Conservation (phyloP, 2,797 vertebrate species). For the Gila robusta region DNA sequence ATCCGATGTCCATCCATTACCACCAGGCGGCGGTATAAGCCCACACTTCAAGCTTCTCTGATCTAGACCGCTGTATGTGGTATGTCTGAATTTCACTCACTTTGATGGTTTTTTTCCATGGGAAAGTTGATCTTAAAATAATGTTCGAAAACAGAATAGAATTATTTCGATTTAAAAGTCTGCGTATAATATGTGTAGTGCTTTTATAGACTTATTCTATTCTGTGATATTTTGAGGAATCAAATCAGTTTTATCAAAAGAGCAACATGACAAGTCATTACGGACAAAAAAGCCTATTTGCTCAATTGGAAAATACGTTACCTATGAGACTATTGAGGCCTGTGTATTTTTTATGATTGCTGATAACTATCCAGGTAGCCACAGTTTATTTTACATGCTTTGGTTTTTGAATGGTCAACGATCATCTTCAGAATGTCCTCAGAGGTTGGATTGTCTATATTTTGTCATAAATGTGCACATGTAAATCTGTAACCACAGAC, state of each 20-base stretch:
- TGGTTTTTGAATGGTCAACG: not conserved
- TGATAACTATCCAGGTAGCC: not conserved
- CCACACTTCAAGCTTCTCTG: not conserved
- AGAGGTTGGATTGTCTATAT: not conserved
- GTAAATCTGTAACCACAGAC: not conserved
- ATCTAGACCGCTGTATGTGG: not conserved
- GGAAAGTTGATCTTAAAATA: not conserved
- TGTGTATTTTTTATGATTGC: not conserved
- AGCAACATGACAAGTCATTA: not conserved
- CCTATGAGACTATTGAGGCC: not conserved
- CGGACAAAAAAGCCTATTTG: not conserved
- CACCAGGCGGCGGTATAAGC: slow-evolving; percentile 12
- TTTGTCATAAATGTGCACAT: not conserved
- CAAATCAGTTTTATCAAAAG: not conserved
- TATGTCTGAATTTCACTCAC: not conserved
- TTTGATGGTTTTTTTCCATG: not conserved
- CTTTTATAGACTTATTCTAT: not conserved
- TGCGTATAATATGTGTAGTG: not conserved
- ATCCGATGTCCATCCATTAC: not conserved
- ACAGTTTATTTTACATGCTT: not conserved
- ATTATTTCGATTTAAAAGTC: not conserved
- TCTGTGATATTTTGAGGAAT: not conserved
- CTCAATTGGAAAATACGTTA: not conserved
- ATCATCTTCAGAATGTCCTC: not conserved
- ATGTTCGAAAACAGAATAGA: not conserved